Base-by-base conservation (phyloP, 64 coral and sea anemone species). In the Dendronephthya gigantea region DNA sequence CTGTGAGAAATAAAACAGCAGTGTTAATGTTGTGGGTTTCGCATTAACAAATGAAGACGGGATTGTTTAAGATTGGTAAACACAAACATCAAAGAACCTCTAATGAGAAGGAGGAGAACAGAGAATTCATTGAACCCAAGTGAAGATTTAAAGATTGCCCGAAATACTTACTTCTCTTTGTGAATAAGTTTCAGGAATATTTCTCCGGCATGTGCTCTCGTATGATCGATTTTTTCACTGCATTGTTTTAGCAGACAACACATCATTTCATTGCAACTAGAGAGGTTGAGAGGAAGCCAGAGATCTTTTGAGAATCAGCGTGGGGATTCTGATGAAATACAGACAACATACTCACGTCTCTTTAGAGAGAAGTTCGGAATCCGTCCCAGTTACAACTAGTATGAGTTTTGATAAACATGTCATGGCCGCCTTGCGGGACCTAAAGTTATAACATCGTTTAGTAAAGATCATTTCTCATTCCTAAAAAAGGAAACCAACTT, bases 151-250 rank as follows among this genome's bases (percentile, higher is more conserved):
- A 28, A 19, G n/a, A n/a, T n/a, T n/a, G n/a, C n/a, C n/a, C n/a
- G 15, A 29, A 87, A 19, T 25, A 58, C 43, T 92, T 75, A 96
- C 93, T 83, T 92, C 37, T 90, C 48, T 56, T 74, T 74, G 72
- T 96, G 90, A 22, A 96, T 33, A 75, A 96, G 40, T 66, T 82
- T 85, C 3, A 92, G 49, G 11, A 96, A 88, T 48, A 96, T 96
- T 65, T 86, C 91, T 9, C 94, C 94, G 1, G 94, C 94, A 68
- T 96, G 94, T 9, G 90, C 87, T 81, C 94, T 90, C 35, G 94
- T 96, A 52, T 91, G 88, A 51, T 96, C 94, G 68, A 96, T 96
- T 40, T 96, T 96, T 76, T 96, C 94, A 22, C 90, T 88, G 22
- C 90, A 88, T 83, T 96, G 94, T 59, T 96, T 91, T 5, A 86